Evolutionary conservation across 2,888 invertebrate species (phyloP), one percentile per base, ranked within the genome.

Genomic region (Macrophya annulata): DNA sequence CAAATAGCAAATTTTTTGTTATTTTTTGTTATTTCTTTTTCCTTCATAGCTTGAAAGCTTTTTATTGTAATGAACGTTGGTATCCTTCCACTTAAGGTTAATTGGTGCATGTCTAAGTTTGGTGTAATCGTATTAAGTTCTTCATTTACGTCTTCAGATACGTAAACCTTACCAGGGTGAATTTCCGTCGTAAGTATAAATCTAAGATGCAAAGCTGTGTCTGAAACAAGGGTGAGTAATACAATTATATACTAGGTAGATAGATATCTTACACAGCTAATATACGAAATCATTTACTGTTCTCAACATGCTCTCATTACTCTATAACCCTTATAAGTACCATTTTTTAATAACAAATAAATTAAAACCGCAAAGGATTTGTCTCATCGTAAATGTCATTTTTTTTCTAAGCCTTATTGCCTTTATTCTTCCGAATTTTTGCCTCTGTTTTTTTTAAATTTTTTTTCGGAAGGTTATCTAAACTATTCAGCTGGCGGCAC

Each of bases 111-210:
- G 62, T 43, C 81, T 59, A 62, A 81, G 62, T 81, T 62, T 15
- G 25, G 43, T 62, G 59, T 62, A 81, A 81, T 81, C 81, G 62
- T 21, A 37, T 81, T 62, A 81, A 81, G 62, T 81, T 81, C 81
- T 62, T 81, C 59, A 43, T 62, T 62, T n/a, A 81, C 79, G 31
- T 51, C 48, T 9, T 77, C 25, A 81, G 79, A 62, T 81, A 21
- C 59, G 12, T 79, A 43, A 48, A 81, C n/a, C 62, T 37, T 48
- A 51, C 62, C 21, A 1, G 43, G 79, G 37, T 31, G 79, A 81
- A 81, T 81, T 59, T 40, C 62, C 21, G 81, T 62, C 43, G n/a
- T 40, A 62, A 81, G 62, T 77, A 55, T 51, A 51, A 77, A 55
- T 76, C 48, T 76, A 48, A 21, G 76, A 76, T 40, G 76, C 76